These are phyloP conservation scores for Corapipo altera DNA, from an alignment of 2,113 vertebrate species.

Conservation along the genomic window DNA sequence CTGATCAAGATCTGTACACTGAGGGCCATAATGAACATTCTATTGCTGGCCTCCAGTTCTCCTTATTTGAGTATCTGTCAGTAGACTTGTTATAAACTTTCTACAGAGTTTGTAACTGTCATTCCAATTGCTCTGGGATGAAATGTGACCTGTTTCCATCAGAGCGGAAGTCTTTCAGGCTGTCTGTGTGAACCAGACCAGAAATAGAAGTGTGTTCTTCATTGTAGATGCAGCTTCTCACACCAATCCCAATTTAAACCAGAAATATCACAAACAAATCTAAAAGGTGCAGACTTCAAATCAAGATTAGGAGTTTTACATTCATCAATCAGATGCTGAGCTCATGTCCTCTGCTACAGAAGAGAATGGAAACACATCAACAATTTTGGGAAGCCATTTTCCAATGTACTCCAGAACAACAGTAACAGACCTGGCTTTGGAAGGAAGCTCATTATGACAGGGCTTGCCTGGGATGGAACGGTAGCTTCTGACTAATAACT, in stretches of 20 bases:
- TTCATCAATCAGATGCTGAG: background rate
- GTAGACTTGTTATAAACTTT: background rate
- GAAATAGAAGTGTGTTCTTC: background rate
- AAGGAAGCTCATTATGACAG: background rate
- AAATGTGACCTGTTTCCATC: constrained; percentile 6
- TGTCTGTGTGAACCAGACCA: background rate
- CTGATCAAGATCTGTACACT: background rate
- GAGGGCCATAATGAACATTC: background rate
- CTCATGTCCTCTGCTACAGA: background rate
- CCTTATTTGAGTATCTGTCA: background rate
- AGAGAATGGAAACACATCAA: background rate
- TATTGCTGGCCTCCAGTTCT: background rate
- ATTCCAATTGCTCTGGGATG: background rate
- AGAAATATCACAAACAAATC: constrained; percentile 19
- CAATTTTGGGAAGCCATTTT: background rate
- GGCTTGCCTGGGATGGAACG: background rate
- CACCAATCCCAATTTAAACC: background rate
- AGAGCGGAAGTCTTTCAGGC: background rate
- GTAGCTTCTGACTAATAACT: background rate
- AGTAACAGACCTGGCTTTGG: background rate
- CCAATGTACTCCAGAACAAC: background rate
- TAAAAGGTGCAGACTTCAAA: background rate
- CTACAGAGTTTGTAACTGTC: background rate
- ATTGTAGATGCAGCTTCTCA: background rate
- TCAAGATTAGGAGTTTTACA: background rate